phyloP scores from a whole-genome alignment of 2,888 invertebrate species.

The Metalampra italica region DNA sequence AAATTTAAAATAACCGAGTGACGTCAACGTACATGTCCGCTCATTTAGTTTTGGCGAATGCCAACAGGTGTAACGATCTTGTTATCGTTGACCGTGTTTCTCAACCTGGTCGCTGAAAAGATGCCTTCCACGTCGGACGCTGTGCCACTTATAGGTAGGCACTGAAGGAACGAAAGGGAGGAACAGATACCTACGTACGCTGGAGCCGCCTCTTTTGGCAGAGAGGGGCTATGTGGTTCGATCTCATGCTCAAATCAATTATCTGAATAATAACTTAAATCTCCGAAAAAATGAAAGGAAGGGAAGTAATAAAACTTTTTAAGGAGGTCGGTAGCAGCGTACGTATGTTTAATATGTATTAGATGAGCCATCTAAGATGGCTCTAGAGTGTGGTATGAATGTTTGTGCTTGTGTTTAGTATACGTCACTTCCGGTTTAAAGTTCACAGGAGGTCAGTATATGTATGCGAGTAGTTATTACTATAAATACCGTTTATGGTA shows the following conservation, averaged over 20 bases:
- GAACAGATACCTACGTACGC: slow-evolving; percentile 26
- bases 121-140: slow-evolving; percentile 93
- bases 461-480: slow-evolving; percentile 36
- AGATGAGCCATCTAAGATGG: too few relatives aligned
- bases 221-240: slow-evolving; percentile 11
- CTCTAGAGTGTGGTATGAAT: slow-evolving; percentile 50
- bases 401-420: slow-evolving; percentile 28
- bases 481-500: slow-evolving; percentile 17
- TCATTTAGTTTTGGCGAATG: slow-evolving; percentile 41
- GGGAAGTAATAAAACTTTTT: slow-evolving; percentile 30
- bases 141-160: slow-evolving; percentile 88
- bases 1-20: too few relatives aligned
- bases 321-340: slow-evolving; percentile 40
- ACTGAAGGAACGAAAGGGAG: slow-evolving; percentile 25
- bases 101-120: slow-evolving; percentile 98
- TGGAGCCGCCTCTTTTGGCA: slow-evolving; percentile 23
- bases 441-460: slow-evolving; percentile 27
- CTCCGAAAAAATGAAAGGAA: too few relatives aligned
- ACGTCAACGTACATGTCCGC: not conserved
- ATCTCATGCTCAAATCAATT: too few relatives aligned
- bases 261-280: too few relatives aligned
- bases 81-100: slow-evolving; percentile 98
- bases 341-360: slow-evolving; percentile 41
- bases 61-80: slow-evolving; percentile 96
- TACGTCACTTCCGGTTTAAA: slow-evolving; percentile 5